These are phyloP conservation scores for Petrocephalus microphthalmus DNA, from an alignment of 2,113 vertebrate genomes.

Conservation along the genomic window DNA sequence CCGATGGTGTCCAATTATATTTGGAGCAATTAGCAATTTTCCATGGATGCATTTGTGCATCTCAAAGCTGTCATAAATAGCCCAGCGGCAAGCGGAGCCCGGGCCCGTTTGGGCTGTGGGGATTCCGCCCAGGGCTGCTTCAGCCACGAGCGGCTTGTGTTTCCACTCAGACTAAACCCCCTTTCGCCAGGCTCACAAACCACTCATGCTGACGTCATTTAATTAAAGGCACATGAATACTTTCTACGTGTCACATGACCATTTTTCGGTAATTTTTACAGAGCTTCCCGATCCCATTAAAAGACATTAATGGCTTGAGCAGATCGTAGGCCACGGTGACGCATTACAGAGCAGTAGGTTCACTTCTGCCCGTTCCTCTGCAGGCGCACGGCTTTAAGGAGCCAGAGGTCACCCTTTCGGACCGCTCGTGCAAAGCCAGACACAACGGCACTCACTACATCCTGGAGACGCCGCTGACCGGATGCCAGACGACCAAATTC, in stretches of 20 bases:
- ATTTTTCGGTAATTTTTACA: background rate
- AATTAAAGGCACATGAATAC: background rate
- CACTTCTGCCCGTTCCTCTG: slow-evolving; percentile 6
- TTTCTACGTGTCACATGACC: background rate
- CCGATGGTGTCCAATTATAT: background rate
- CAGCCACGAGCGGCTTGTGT: background rate
- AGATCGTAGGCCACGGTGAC: background rate
- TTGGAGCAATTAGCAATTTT: background rate
- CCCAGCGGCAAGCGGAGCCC: background rate
- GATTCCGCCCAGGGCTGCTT: background rate
- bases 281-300: background rate
- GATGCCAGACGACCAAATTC: slow-evolving; percentile 67
- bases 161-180: background rate
- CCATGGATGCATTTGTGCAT: background rate
- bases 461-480: slow-evolving; percentile 71
- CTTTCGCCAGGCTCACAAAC: background rate
- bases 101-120: slow-evolving; percentile 10
- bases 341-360: background rate
- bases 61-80: background rate
- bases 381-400: slow-evolving; percentile 69
- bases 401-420: slow-evolving; percentile 76
- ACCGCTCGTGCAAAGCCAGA: slow-evolving; percentile 79
- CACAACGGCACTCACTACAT: slow-evolving; percentile 86
- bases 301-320: background rate
- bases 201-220: background rate